Conservation (phyloP, 2,888 invertebrate species). For the Cantharis lateralis region DNA sequence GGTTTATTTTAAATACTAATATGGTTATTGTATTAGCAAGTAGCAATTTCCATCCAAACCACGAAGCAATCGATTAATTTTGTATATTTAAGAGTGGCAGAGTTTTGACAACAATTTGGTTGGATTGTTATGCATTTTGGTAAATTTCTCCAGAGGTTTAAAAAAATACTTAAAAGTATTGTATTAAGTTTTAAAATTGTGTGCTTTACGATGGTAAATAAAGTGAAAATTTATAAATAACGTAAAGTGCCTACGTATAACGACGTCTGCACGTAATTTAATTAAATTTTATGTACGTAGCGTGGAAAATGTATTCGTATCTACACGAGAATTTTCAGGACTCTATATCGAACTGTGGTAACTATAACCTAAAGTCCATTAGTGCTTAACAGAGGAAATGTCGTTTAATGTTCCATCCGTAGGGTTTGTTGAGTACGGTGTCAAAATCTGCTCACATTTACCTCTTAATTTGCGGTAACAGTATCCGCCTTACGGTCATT, state of each 20-base stretch:
- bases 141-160: neutral
- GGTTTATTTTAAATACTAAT: too few relatives aligned
- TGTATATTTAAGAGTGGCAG: too few relatives aligned
- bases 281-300: neutral
- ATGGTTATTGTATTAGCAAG: too few relatives aligned
- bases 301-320: neutral
- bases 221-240: neutral
- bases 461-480: constrained; percentile 26
- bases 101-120: neutral
- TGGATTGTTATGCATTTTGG: too few relatives aligned
- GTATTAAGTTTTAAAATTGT: neutral
- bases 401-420: constrained; percentile 23
- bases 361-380: constrained; percentile 21
- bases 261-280: neutral
- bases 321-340: constrained; percentile 2
- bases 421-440: constrained; percentile 21
- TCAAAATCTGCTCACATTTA: constrained; percentile 23
- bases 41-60: too few relatives aligned
- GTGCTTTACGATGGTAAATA: neutral
- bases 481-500: constrained; percentile 17
- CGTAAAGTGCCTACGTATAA: neutral
- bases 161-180: too few relatives aligned
- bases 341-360: constrained; percentile 15
- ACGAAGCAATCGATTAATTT: too few relatives aligned
- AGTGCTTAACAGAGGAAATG: constrained; percentile 22